Base-by-base conservation (phyloP, 2,113 vertebrate species). In the Callipepla squamata region DNA sequence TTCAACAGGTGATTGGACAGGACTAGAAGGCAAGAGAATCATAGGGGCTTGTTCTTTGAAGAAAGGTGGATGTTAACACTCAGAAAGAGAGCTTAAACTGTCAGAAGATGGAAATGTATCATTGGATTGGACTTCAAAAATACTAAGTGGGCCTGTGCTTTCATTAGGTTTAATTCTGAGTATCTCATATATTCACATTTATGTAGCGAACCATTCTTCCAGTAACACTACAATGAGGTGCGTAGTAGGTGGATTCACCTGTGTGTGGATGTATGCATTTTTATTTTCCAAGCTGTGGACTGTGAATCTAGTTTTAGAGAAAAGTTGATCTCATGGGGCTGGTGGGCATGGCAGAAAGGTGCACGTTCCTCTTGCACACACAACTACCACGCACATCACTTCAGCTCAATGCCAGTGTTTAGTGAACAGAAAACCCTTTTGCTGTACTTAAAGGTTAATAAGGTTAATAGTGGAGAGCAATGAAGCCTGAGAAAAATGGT, bases 401-500 rank as follows among this genome's bases (percentile, higher is more conserved):
- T 57, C 62, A 14, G 18, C 7, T 30, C 73, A 62, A 80, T 86
- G 34, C 50, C 79, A 44, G 40, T 62, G 15, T 42, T 81, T 80
- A 92, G 78, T 48, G 85, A 48, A 90, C 70, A 61, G 94, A 76
- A 25, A 77, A 28, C 44, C 26, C 34, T 67, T 77, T 42, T 86
- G 44, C 57, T 89, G 44, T 70, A 63, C 94, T 87, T 94, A 86
- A 89, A 92, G 91, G 89, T 95, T 92, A 95, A 91, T 68, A 79
- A 82, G 86, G 94, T 94, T 95, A 93, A 95, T 80, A 38, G 53
- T 89, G 82, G 84, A 82, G 85, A 93, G 63, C 45, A 80, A 19
- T 16, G 88, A 74, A 84, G 55, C 69, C 75, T 61, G 58, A 95
- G 94, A 90, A 96, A 96, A 96, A 94, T 94, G 85, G 79, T 83